phyloP scores from a whole-genome alignment of 2,113 vertebrate species.

The Siphamia tubifer region DNA sequence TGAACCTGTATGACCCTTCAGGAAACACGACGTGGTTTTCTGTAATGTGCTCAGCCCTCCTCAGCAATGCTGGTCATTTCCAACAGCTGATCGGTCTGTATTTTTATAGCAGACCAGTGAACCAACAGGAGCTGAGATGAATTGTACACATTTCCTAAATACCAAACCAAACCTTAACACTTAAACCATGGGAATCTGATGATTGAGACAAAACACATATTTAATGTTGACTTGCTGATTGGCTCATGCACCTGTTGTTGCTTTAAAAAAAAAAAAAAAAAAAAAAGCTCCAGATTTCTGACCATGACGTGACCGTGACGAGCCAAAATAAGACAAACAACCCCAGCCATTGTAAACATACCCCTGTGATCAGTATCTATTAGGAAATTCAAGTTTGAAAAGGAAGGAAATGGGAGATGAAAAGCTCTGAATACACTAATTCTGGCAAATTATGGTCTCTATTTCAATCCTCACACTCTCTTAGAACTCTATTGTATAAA shows the following conservation, averaged over 20 bases:
- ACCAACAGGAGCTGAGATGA: conserved; percentile 16
- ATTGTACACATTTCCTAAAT: conserved; percentile 24
- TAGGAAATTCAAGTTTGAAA: conserved; percentile 27
- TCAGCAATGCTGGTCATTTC: conserved; percentile 38
- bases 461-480: conserved; percentile 38
- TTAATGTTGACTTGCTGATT: not conserved
- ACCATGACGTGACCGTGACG: not conserved
- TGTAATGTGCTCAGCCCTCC: conserved; percentile 28
- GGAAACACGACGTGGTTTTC: not conserved
- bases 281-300: not conserved
- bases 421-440: conserved; percentile 50
- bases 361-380: conserved; percentile 36
- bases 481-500: conserved; percentile 27
- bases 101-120: conserved; percentile 27
- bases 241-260: not conserved
- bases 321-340: conserved; percentile 3
- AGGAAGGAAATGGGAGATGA: conserved; percentile 32
- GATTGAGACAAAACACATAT: conserved; percentile 5
- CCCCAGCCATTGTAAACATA: conserved; percentile 33
- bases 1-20: not conserved
- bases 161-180: conserved; percentile 4
- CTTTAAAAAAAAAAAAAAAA: too few species aligned
- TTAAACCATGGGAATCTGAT: not conserved
- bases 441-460: conserved; percentile 49
- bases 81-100: conserved; percentile 49